Percentiles rank a stretch among this genome's conserved stretches.
Evolutionary conservation across 2,113 vertebrate species (phyloP).

Genomic region (Jacana jacana): DNA sequence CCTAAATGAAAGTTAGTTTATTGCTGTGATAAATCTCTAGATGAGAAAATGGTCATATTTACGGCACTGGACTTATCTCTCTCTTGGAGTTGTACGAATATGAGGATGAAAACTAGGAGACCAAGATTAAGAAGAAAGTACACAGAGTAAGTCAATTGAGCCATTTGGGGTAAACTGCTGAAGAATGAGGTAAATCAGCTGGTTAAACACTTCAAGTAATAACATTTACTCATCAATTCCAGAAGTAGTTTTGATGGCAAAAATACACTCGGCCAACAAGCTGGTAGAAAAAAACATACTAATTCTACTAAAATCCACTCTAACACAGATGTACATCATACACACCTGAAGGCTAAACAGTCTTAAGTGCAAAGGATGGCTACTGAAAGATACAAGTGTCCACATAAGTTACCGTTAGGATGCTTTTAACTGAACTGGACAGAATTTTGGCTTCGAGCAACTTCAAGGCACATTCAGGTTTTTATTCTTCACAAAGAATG

Average conservation of each 20-base stretch:
- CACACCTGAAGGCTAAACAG: not conserved
- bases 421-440: not conserved
- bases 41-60: not conserved
- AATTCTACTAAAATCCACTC: not conserved
- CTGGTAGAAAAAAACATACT: not conserved
- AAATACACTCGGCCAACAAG: not conserved
- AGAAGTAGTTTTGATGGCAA: not conserved
- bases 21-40: not conserved
- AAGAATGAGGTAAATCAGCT: not conserved
- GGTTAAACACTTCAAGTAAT: not conserved
- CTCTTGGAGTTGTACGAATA: not conserved
- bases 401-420: not conserved
- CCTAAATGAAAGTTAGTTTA: constrained; percentile 15
- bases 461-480: not conserved
- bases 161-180: not conserved
- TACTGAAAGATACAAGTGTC: not conserved
- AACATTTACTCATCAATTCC: not conserved
- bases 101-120: not conserved
- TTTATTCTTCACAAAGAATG: not conserved
- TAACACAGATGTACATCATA: not conserved
- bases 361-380: not conserved
- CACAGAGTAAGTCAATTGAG: not conserved
- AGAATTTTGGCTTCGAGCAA: not conserved
- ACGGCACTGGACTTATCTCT: not conserved
- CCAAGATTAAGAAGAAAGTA: not conserved